Conservation (phyloP, 2,797 vertebrate species). For the Phalloptychus januarius region DNA sequence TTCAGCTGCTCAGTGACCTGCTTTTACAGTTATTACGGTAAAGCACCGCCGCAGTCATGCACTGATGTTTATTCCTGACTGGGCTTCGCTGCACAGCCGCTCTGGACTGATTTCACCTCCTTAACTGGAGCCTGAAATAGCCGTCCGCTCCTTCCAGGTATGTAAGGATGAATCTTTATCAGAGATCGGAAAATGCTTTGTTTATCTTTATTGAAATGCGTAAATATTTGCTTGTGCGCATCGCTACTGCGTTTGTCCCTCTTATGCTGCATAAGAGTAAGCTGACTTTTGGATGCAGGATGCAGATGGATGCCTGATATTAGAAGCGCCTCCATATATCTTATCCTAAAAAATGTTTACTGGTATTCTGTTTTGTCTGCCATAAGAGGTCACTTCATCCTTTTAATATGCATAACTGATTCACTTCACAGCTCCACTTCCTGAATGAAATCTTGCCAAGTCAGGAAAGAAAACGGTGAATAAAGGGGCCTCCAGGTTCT, state of each 20-base stretch:
- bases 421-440: conserved; percentile 16
- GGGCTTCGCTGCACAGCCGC: conserved; percentile 34
- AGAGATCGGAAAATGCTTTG: accelerated
- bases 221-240: background rate
- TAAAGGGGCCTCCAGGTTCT: conserved; percentile 1
- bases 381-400: conserved; percentile 8
- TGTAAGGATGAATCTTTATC: background rate
- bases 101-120: background rate
- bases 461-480: background rate
- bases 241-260: background rate
- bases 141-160: conserved; percentile 37
- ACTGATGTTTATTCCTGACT: conserved; percentile 33
- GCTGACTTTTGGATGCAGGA: conserved; percentile 24
- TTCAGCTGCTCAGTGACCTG: background rate
- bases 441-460: conserved; percentile 1
- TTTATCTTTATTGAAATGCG: background rate
- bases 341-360: accelerated
- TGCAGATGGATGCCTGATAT: background rate
- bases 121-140: background rate
- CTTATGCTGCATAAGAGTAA: conserved; percentile 34
- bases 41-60: conserved; percentile 62
- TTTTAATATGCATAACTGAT: background rate
- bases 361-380: background rate
- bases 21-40: conserved; percentile 32
- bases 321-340: background rate